These are phyloP conservation scores for Catharus minimus DNA, from an alignment of 2,113 vertebrate species.

Conservation along the genomic window DNA sequence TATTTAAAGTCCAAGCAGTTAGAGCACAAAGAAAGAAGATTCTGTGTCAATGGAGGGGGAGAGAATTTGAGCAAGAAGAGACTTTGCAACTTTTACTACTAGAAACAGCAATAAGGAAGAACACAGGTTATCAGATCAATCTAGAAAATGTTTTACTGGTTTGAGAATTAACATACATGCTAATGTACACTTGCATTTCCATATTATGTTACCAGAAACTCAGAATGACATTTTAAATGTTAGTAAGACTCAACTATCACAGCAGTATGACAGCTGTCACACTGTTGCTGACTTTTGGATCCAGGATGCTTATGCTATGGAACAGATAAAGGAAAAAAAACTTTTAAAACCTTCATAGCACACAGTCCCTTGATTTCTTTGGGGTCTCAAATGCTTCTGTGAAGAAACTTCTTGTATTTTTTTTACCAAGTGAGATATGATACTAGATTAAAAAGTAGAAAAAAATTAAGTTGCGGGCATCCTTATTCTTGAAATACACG, in stretches of 20 bases:
- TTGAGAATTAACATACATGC: background rate
- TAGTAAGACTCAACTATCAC: background rate
- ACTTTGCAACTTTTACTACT: background rate
- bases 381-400: background rate
- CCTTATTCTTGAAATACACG: background rate
- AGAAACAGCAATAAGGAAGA: background rate
- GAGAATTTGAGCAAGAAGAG: background rate
- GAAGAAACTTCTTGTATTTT: background rate
- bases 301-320: background rate
- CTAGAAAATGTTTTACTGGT: background rate
- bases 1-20: background rate
- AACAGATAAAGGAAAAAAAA: background rate
- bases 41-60: rapidly evolving
- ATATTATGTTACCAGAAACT: background rate
- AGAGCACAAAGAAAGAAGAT: background rate
- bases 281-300: background rate
- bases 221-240: background rate
- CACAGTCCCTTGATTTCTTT: background rate
- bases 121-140: background rate
- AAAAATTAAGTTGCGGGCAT: background rate
- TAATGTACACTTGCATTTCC: background rate
- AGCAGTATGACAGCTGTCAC: conserved; percentile 1
- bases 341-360: background rate
- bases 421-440: rapidly evolving
- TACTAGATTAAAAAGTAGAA: background rate